Evolutionary conservation across 2,113 vertebrate genomes (phyloP), one percentile per base, ranked within the genome.

Genomic region (Eptesicus fuscus): DNA sequence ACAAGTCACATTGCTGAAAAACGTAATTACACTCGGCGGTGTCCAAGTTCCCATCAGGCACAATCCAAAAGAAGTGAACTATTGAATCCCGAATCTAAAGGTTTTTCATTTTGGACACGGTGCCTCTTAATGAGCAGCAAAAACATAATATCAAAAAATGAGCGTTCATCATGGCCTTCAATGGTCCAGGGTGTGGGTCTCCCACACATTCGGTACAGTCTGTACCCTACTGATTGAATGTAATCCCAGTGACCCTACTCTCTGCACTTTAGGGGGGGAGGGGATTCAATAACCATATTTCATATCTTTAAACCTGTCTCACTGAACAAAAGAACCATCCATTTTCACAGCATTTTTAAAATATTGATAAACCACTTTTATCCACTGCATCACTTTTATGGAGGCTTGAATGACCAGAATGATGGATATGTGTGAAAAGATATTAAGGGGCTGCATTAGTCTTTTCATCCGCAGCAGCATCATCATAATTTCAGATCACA

Each of bases 11-110:
- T 35, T 56, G 79, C 49, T 83, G 44, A 63, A 92, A 90, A 88
- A 65, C n/a, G 2, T 37, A 95, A 96, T 90, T 65, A 92, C 42
- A 30, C 40, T 79, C 40, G 16, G 90, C 73, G 44, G 1, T 18
- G 32, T 83, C 95, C 95, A 97, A 90, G 67, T 93, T 95, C 30
- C 67, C 40, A 0, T 73, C 71, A 88, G 13, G 69, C 53, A 37
- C 56, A 49, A 78, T 67, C 86, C 92, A n/a, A 69, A 94, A 92
- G 78, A 95, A 14, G 71, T 53, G 47, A 89, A 76, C 92, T 80
- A 85, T 7, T 87, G 63, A 88, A 79, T 65, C 30, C 71, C 74
- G 53, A 78, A 49, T 85, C 63, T 88, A 59, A 82, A 80, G 69
- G 51, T 47, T 61, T 95, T 86, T 51, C 91, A 53, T 49, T 90